Conservation (phyloP, 2,888 invertebrate genomes). For the Eristalis arbustorum region DNA sequence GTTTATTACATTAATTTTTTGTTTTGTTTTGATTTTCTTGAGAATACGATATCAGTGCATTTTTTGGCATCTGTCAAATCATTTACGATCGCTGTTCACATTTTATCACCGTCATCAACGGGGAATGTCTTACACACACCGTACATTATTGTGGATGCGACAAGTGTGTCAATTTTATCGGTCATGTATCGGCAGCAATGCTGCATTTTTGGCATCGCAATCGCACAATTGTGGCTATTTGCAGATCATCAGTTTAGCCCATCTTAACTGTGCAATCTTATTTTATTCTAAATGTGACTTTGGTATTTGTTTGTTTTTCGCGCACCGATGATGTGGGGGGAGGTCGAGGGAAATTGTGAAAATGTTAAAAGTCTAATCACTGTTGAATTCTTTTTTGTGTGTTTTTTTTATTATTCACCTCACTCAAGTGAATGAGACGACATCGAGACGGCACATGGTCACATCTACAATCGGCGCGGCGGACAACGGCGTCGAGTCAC, state of each 20-base stretch:
- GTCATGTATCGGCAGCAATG: slow-evolving; percentile 20
- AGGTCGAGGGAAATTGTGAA: slow-evolving; percentile 59
- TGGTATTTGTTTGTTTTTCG: slow-evolving; percentile 37
- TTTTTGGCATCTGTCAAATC: neutral
- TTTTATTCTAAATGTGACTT: slow-evolving; percentile 64
- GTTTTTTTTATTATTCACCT: slow-evolving; percentile 6
- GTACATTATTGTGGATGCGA: slow-evolving; percentile 10
- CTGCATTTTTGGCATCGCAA: neutral
- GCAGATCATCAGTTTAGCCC: slow-evolving; percentile 39
- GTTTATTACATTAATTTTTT: neutral
- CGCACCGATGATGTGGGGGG: neutral
- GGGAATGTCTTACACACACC: slow-evolving; percentile 3
- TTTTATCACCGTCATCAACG: slow-evolving; percentile 18
- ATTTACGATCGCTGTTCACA: neutral
- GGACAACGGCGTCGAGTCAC: neutral
- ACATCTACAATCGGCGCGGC: slow-evolving; percentile 30
- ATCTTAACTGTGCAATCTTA: slow-evolving; percentile 50
- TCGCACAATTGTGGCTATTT: slow-evolving; percentile 39
- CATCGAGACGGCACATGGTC: slow-evolving; percentile 21
- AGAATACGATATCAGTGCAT: neutral
- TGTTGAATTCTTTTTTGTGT: slow-evolving; percentile 29
- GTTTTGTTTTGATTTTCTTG: neutral
- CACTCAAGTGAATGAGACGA: slow-evolving; percentile 14
- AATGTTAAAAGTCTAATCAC: slow-evolving; percentile 70
- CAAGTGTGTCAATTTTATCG: slow-evolving; percentile 43